Base-by-base conservation (phyloP, 2,888 invertebrate genomes). In the Parnassius glacialis region DNA sequence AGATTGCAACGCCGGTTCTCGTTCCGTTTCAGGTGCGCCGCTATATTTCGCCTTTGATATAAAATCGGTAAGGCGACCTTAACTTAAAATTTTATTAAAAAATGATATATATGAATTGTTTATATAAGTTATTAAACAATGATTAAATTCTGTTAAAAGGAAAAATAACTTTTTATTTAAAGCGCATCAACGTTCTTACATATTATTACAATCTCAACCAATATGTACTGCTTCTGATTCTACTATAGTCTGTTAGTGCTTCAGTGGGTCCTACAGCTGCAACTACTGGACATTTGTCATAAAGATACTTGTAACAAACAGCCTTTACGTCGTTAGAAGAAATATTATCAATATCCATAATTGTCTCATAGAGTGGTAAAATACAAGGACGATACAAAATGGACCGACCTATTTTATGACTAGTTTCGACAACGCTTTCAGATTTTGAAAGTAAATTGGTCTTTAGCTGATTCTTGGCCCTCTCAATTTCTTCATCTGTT, bases 361-460 rank as follows among this genome's bases (percentile, higher is more conserved):
- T 95, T 69, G 97, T 91, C 81, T 99, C 98, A 70, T 95, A 94
- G 64, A 98, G 91, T 1, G 98, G 96, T 68, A 98, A 95, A 71
- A 98, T 93, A 59, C 96, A 93, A 41, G 97, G 96, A 74, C 97
- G 97, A 90, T 97, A 98, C 70, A 99, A 92, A 87, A 98, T 94
- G 92, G 98, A 98, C 65, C 97, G 94, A 13, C 99, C 99, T 74
- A 99, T 96, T 79, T 99, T 98, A 86, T 98, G 97, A 80, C 98
- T 99, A 60, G 98, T 94, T 2, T 97, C 96, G 0, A 97, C 96
- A 0, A 96, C 95, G 16, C 90, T 98, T 81, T 99, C 98, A 68
- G 97, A 92, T 83, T 97, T 96, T 55, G 97, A 92, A 47, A 99
- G 91, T 92, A 99, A 94, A 81, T 98, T 98, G 1, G 98, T 96